Conservation (phyloP, 2,888 invertebrate genomes). For the Noctua janthina region DNA sequence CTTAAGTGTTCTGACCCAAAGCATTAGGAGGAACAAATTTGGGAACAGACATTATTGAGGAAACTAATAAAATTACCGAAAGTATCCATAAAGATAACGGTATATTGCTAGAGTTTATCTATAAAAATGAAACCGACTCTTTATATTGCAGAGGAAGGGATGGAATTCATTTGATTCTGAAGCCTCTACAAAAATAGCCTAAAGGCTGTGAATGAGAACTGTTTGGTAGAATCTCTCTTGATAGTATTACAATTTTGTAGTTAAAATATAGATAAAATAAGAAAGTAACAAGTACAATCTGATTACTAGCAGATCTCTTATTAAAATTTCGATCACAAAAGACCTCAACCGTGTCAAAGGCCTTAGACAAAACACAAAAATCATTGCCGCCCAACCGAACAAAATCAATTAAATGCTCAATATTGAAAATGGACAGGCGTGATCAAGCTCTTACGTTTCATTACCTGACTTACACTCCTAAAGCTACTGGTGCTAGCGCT, state of each 20-base stretch:
- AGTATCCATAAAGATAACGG: slow-evolving; percentile 51
- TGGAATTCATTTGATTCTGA: neutral
- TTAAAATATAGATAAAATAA: neutral
- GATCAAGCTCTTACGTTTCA: slow-evolving; percentile 80
- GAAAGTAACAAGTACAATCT: neutral
- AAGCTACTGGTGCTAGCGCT: slow-evolving; percentile 97
- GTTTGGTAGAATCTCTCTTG: too few relatives aligned
- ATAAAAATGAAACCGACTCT: slow-evolving; percentile 26
- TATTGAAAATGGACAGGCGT: slow-evolving; percentile 80
- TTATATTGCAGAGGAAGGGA: slow-evolving; percentile 8
- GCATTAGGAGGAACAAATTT: slow-evolving; percentile 35
- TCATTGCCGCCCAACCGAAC: slow-evolving; percentile 80
- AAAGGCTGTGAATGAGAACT: neutral
- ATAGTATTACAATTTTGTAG: neutral
- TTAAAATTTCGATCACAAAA: slow-evolving; percentile 27
- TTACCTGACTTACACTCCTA: slow-evolving; percentile 97
- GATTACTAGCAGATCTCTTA: neutral
- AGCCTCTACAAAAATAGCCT: neutral
- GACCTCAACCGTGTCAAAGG: neutral
- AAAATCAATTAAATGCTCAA: slow-evolving; percentile 74
- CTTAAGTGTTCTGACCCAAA: slow-evolving; percentile 45
- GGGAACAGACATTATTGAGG: slow-evolving; percentile 39
- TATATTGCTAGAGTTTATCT: slow-evolving; percentile 31
- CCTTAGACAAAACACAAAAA: slow-evolving; percentile 70
- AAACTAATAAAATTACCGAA: slow-evolving; percentile 39